Evolutionary conservation across 2,113 vertebrate species (phyloP).

Genomic region (Cebus imitator): DNA sequence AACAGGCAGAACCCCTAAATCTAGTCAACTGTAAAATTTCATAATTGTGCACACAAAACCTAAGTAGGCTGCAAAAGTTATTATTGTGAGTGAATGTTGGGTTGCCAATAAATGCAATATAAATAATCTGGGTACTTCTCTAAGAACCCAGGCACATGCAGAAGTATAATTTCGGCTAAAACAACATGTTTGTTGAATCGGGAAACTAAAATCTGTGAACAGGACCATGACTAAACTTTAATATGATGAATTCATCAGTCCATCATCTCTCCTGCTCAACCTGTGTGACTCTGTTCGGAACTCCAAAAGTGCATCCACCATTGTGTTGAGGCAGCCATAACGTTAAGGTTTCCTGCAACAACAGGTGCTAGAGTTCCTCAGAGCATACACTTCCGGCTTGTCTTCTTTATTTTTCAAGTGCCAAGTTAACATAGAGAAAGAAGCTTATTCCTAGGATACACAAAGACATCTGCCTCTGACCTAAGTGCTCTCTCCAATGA

Average conservation of each 20-base stretch:
- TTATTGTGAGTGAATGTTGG: neutral
- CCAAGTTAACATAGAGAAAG: neutral
- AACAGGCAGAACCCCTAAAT: neutral
- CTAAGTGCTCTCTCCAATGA: neutral
- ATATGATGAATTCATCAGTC: neutral
- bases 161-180: neutral
- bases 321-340: neutral
- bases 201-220: neutral
- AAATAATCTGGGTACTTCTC: neutral
- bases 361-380: neutral
- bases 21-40: neutral
- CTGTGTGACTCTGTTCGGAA: neutral
- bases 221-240: neutral
- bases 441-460: neutral
- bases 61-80: neutral
- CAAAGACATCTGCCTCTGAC: neutral
- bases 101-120: neutral
- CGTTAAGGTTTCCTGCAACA: neutral
- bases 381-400: fast-evolving
- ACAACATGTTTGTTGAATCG: neutral
- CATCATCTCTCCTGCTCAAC: neutral
- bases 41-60: neutral
- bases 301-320: neutral
- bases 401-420: neutral
- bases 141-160: neutral